Evolutionary conservation across 1,140 invertebrate genomes (phyloP), one percentile per base, ranked within the genome.

Genomic region (Achatina immaculata): DNA sequence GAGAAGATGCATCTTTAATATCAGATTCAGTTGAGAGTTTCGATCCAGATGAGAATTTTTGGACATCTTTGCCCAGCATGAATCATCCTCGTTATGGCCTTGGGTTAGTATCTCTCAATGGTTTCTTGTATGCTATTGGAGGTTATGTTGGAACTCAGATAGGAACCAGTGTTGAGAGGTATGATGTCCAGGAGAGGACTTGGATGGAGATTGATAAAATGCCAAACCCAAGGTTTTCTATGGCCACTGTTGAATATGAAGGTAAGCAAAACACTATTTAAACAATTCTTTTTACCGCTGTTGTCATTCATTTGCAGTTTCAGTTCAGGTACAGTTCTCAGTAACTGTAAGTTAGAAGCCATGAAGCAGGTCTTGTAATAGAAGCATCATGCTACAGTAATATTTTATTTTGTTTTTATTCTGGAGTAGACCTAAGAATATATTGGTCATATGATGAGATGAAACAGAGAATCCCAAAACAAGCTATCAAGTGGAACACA

Each of bases 71-170:
- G 82, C 93, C 95, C 2, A 94, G 94, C 28, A 96, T 97, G 95
- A 94, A 94, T 72, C 77, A 85, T 81, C 95, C 96, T 0, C 93
- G 97, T 40, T 97, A 96, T 92, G 96, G 97, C 90, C 96, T 98
- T 89, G 96, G 96, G 21, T 91, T 96, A 55, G 96, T 95, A 89
- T 94, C 95, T n/a, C 93, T 96, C 89, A 94, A 96, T 83, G 95
- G 95, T 65, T 94, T 93, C 87, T 91, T 98, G 66, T 97, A 96
- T 89, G 96, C 96, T 0, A 94, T 98, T 87, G 96, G 97, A 45
- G 97, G 97, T 19, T 98, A 96, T 96, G 95, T 97, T 28, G 96
- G 96, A 0, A 95, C 95, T 82, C 96, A 97, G 89, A 96, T 97
- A 85, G 96, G 96, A 4, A 94, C 94, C 16, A 95, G 95, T 0